Conservation (phyloP, 2,797 vertebrate species). For the Chelmon rostratus region DNA sequence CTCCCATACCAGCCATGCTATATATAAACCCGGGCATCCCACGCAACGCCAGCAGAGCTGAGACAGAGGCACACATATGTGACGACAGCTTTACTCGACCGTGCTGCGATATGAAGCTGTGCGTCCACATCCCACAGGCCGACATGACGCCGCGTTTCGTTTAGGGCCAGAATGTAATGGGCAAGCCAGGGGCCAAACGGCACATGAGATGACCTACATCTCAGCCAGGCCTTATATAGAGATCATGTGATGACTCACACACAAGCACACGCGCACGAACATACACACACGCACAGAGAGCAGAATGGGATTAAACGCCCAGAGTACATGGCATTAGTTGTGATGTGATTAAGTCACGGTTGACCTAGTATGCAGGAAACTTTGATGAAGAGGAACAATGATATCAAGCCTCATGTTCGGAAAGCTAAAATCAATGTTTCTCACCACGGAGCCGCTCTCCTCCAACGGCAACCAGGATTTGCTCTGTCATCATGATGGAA, state of each 20-base stretch:
- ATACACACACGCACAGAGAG: constrained; percentile 23
- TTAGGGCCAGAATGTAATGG: constrained; percentile 33
- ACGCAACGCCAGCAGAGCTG: constrained; percentile 34
- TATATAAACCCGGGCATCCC: constrained; percentile 55
- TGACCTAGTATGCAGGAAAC: constrained; percentile 47
- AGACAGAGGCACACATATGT: constrained; percentile 38
- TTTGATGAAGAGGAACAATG: constrained; percentile 46
- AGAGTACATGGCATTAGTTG: constrained; percentile 11
- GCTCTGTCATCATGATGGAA: constrained; percentile 20
- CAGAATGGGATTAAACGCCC: constrained; percentile 42
- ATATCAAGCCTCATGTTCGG: constrained; percentile 1
- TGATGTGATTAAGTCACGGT: constrained; percentile 46
- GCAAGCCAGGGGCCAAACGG: constrained; percentile 36
- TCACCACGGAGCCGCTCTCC: constrained; percentile 4
- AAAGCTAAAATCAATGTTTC: constrained; percentile 23
- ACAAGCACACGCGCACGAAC: constrained; percentile 13
- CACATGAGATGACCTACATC: constrained; percentile 68
- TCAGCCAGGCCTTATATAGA: constrained; percentile 29
- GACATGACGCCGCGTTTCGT: constrained; percentile 42
- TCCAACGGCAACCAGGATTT: background rate
- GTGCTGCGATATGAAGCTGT: constrained; percentile 11
- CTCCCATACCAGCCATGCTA: constrained; percentile 24
- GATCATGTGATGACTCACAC: constrained; percentile 52
- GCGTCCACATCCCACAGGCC: constrained; percentile 21
- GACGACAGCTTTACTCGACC: constrained; percentile 40